Evolutionary conservation across 92 coral and sea anemone genomes (phyloP), one percentile per base, ranked within the genome.

Genomic region (Bergia puertoricense): DNA sequence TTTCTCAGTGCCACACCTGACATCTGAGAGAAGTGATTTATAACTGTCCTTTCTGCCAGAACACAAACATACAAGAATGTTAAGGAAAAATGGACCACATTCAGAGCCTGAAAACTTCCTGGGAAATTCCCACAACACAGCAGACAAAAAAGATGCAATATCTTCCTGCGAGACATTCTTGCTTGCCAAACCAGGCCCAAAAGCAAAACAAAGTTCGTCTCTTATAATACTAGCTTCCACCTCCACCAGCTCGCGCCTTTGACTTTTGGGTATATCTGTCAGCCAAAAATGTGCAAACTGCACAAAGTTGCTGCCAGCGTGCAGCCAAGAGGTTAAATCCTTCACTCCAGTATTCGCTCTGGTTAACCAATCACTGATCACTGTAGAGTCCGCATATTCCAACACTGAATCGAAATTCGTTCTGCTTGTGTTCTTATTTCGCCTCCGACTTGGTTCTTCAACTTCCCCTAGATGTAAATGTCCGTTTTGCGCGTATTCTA

Each of bases 251-350:
- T 96, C 95, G 38, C 89, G 37, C 57, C 93, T 95, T 79, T 94
- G 91, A 73, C 88, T 81, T 23, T 89, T 88, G 69, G 94, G 90
- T 86, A 96, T 92, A 81, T 95, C 96, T 42, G 95, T 86, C 43
- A 96, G 66, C 96, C 96, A 96, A 76, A 96, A 96, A 76, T 96
- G 95, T 86, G 96, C 95, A 93, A 96, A 96, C 54, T 86, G 89
- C 36, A 94, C 93, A 80, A 94, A 96, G 81, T 89, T 93, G 59
- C 89, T 91, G 20, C 79, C 89, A 11, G 87, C 51, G 68, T 88
- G 93, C 40, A 96, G 72, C 98, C 98, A 96, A 44, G 92, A 91
- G 5, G 98, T 88, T 59, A 96, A 59, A 39, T 81, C 80, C 37
- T 90, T 83, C 0, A 95, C 93, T 30, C 91, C 78, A 67, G 76